phyloP scores from a whole-genome alignment of 2,797 vertebrate genomes.

The Syncerus caffer region DNA sequence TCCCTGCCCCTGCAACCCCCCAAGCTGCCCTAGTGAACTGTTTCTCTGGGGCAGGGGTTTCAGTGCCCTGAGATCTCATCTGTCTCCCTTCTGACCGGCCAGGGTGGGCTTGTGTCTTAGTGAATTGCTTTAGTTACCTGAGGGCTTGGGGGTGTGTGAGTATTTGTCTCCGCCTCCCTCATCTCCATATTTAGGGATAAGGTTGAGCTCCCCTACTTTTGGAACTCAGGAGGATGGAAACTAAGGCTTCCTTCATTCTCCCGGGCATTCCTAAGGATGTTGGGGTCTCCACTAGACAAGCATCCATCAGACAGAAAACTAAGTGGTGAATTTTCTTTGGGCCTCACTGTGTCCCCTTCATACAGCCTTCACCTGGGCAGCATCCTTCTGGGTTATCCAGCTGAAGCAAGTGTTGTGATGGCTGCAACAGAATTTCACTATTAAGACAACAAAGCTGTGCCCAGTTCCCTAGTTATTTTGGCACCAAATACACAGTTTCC shows the following conservation, averaged over 20 bases:
- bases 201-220: background rate
- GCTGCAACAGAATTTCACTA: constrained; percentile 50
- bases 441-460: constrained; percentile 55
- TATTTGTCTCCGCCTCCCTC: background rate
- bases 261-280: background rate
- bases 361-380: background rate
- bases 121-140: background rate
- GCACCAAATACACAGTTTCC: constrained; percentile 73
- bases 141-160: background rate
- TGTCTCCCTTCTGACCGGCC: background rate
- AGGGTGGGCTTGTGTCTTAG: background rate
- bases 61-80: background rate
- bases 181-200: background rate
- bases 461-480: constrained; percentile 75
- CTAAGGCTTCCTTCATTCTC: background rate
- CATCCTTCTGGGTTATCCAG: constrained; percentile 32
- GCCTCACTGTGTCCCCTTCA: background rate
- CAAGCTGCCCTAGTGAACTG: constrained; percentile 24
- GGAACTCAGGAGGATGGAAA: background rate
- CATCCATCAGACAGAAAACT: background rate
- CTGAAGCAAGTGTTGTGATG: constrained; percentile 53
- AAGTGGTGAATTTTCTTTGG: background rate
- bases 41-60: background rate
- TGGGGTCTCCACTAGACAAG: background rate
- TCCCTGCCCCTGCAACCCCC: constrained; percentile 34